Evolutionary conservation across 2,797 vertebrate genomes (phyloP).

Genomic region (Tachyglossus aculeatus): DNA sequence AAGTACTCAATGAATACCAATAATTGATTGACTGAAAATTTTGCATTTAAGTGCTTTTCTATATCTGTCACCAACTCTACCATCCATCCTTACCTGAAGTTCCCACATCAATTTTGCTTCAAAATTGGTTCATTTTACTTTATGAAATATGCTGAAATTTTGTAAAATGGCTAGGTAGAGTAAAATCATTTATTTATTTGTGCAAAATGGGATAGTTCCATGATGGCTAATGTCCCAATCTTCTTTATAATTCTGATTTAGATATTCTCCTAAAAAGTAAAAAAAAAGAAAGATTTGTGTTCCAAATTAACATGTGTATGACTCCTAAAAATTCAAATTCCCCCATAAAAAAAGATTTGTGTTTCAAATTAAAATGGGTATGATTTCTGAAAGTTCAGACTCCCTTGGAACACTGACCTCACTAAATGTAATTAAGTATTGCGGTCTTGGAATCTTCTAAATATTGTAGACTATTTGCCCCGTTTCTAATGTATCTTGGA

Average conservation of each 20-base stretch:
- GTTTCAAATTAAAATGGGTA: conserved; percentile 16
- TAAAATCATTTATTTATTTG: background rate
- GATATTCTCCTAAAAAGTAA: conserved; percentile 24
- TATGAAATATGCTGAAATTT: background rate
- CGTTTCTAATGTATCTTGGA: conserved; percentile 62
- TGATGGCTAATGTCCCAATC: background rate
- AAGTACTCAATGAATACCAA: no score
- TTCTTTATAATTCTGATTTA: background rate
- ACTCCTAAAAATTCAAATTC: no score
- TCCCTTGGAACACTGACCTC: background rate
- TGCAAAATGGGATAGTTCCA: background rate
- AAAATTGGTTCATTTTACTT: no score
- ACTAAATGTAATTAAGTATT: conserved; percentile 14
- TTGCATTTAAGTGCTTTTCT: no score
- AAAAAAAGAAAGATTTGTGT: background rate
- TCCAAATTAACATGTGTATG: conserved; percentile 16
- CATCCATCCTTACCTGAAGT: no score
- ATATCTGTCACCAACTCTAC: no score
- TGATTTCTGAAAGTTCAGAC: conserved; percentile 17
- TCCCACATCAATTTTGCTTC: no score
- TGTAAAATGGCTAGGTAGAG: background rate
- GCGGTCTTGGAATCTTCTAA: background rate
- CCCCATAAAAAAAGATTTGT: no score
- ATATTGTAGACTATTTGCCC: background rate
- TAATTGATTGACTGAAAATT: no score